These are phyloP conservation scores for Mellivora capensis DNA, from an alignment of 2,113 vertebrate genomes.

Conservation along the genomic window DNA sequence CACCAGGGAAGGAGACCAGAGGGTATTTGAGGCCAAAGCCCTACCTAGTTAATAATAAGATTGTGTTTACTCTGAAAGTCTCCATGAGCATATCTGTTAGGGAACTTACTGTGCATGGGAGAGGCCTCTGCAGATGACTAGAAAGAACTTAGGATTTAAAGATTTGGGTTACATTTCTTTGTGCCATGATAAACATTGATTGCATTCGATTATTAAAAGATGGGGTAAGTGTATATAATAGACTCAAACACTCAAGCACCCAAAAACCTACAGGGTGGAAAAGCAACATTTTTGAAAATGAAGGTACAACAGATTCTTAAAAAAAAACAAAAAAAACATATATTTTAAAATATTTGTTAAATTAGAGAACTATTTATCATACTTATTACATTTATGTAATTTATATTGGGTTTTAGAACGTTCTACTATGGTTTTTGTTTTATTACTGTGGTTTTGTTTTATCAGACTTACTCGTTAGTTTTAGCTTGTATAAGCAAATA, in stretches of 20 bases:
- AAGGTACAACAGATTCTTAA: not conserved
- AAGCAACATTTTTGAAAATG: not conserved
- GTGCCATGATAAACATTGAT: not conserved
- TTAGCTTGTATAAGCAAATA: not conserved
- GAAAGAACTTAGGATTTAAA: not conserved
- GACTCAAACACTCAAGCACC: not conserved
- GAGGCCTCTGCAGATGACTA: not conserved
- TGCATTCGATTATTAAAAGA: not conserved
- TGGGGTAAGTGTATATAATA: not conserved
- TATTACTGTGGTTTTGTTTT: not conserved
- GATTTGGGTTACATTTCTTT: not conserved
- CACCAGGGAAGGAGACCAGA: not conserved
- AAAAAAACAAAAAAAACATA: not conserved
- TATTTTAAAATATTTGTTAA: constrained; percentile 9
- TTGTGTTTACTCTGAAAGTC: not conserved
- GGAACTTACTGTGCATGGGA: not conserved
- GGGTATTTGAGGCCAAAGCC: not conserved
- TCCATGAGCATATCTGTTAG: not conserved
- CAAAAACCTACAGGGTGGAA: not conserved
- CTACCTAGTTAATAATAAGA: not conserved
- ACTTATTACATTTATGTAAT: not conserved
- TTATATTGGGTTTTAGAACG: not conserved
- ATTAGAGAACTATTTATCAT: not conserved
- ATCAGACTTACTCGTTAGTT: not conserved
- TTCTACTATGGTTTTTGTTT: not conserved